Evolutionary conservation across 2,797 vertebrate genomes (phyloP).

Genomic region (Etheostoma nigrum): DNA sequence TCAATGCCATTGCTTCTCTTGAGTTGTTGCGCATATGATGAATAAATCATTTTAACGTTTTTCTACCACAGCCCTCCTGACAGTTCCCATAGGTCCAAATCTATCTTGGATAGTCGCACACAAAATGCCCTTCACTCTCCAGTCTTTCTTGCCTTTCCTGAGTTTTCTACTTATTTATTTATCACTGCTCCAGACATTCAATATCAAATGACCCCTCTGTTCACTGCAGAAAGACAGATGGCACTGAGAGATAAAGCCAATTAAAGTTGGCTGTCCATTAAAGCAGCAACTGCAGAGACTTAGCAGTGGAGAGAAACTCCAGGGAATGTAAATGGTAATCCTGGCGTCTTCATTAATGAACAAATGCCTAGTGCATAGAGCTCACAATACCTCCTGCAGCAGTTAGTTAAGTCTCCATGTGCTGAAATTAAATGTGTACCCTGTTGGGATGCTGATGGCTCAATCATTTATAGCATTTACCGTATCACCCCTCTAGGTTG

Average conservation of each 20-base stretch:
- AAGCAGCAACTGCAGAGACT: slow-evolving; percentile 26
- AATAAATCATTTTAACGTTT: no score
- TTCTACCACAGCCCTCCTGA: no score
- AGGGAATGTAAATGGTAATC: slow-evolving; percentile 42
- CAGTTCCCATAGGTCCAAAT: no score
- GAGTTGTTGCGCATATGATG: no score
- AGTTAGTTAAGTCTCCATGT: slow-evolving; percentile 23
- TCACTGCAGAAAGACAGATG: slow-evolving; percentile 72
- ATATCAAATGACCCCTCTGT: slow-evolving; percentile 60
- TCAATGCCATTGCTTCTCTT: no score
- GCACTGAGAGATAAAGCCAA: slow-evolving; percentile 68
- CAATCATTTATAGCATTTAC: slow-evolving; percentile 6
- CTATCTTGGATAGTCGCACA: no score
- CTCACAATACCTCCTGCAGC: not conserved
- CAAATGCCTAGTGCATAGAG: slow-evolving; percentile 1
- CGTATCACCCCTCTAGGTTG: not conserved
- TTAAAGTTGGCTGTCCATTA: slow-evolving; percentile 66
- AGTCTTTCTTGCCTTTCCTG: slow-evolving; percentile 18
- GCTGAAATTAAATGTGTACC: slow-evolving; percentile 14
- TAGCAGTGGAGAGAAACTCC: slow-evolving; percentile 19
- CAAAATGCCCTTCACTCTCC: not conserved
- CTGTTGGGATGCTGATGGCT: slow-evolving; percentile 21
- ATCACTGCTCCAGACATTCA: slow-evolving; percentile 36
- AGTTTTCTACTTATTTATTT: slow-evolving; percentile 49
- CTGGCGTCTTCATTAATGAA: slow-evolving; percentile 26